These are phyloP conservation scores for Hyla sarda DNA, from an alignment of 2,113 vertebrate species.

Conservation along the genomic window DNA sequence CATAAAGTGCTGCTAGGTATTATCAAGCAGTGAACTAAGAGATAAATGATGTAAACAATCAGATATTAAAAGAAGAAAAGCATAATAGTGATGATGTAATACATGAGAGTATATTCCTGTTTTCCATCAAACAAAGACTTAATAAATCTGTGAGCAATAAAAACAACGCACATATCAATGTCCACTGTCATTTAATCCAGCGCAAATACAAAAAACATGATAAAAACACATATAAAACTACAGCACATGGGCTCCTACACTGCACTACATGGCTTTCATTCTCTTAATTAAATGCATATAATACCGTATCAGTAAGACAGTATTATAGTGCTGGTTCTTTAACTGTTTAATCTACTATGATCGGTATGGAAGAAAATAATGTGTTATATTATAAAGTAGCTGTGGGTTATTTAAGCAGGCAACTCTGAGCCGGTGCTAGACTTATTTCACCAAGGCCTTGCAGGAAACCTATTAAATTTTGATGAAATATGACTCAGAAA, in stretches of 20 bases:
- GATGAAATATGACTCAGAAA: slow-evolving; percentile 46
- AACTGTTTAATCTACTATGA: neutral
- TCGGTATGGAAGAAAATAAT: neutral
- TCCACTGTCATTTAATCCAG: neutral
- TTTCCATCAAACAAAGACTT: neutral
- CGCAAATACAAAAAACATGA: neutral
- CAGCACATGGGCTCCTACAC: neutral
- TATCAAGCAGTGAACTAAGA: neutral
- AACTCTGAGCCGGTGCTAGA: neutral
- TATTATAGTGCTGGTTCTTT: neutral
- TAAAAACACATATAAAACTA: neutral
- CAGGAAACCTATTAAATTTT: slow-evolving; percentile 48
- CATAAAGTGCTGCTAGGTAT: neutral
- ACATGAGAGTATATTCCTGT: neutral
- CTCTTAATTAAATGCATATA: neutral
- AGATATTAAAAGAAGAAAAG: neutral
- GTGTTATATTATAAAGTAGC: neutral
- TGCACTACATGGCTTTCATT: neutral
- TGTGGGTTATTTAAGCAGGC: neutral
- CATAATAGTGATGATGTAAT: neutral
- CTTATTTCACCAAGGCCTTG: slow-evolving; percentile 15
- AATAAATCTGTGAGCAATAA: neutral
- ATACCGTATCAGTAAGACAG: neutral
- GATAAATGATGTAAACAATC: neutral
- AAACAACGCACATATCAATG: neutral